These are phyloP conservation scores for Spisula solida DNA, from an alignment of 2,888 invertebrate species.

Conservation along the genomic window DNA sequence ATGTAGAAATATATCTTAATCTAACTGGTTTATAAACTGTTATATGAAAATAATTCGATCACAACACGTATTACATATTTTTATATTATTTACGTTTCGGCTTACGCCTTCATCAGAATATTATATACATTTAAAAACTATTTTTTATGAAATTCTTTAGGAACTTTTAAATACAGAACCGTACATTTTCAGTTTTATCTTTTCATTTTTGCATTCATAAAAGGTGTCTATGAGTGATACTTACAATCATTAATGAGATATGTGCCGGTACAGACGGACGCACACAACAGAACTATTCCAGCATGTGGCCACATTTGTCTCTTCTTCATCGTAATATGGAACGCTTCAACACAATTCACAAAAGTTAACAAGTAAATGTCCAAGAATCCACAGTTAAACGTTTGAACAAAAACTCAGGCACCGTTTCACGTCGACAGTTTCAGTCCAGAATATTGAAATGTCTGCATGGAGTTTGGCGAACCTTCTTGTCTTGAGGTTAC, in stretches of 20 bases:
- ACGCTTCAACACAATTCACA: not conserved
- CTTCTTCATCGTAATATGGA: not conserved
- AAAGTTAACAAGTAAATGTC: not conserved
- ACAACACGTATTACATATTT: no score
- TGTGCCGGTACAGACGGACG: constrained; percentile 31
- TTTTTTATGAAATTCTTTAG: no score
- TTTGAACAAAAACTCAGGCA: no score
- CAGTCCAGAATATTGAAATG: not conserved
- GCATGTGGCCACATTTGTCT: not conserved
- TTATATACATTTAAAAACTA: no score
- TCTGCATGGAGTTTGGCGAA: not conserved
- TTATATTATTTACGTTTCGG: no score
- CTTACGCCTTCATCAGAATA: no score
- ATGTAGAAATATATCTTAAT: no score
- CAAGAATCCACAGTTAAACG: not conserved
- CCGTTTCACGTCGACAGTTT: not conserved
- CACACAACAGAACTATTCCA: constrained; percentile 23
- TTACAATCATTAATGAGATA: constrained; percentile 49
- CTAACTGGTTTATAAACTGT: no score
- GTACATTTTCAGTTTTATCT: no score
- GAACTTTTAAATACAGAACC: no score
- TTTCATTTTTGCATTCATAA: no score
- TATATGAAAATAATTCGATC: no score
- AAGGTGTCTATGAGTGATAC: not conserved
- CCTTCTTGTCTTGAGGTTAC: not conserved